phyloP scores from a whole-genome alignment of 1,140 invertebrate species.

The Vanessa atalanta region DNA sequence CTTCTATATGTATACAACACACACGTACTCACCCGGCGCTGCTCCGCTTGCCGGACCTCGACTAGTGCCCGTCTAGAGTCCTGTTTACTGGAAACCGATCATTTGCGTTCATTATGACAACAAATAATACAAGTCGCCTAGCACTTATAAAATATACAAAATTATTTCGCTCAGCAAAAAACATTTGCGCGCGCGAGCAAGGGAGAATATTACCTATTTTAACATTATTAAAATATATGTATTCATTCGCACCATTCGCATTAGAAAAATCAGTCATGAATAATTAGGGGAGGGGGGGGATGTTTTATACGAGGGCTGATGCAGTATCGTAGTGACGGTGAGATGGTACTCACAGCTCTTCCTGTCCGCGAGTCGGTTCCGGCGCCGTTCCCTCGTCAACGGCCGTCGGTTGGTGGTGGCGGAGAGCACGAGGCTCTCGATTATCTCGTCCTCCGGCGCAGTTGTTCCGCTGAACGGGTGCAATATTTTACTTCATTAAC shows the following conservation, averaged over 20 bases:
- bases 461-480: constrained; percentile 52
- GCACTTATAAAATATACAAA: neutral
- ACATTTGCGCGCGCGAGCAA: too few relatives aligned
- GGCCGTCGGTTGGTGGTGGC: constrained; percentile 58
- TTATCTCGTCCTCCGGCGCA: constrained; percentile 66
- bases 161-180: too few relatives aligned
- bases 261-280: too few relatives aligned
- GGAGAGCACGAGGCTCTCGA: constrained; percentile 65
- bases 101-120: neutral
- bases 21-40: constrained; percentile 44
- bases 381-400: constrained; percentile 48
- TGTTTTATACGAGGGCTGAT: too few relatives aligned
- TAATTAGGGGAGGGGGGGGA: too few relatives aligned
- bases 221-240: too few relatives aligned
- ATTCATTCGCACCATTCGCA: too few relatives aligned
- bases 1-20: neutral
- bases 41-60: constrained; percentile 50
- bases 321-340: too few relatives aligned
- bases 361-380: constrained; percentile 58
- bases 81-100: constrained; percentile 63
- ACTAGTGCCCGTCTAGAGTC: constrained; percentile 60
- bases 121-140: neutral
- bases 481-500: neutral
- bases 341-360: constrained; percentile 61
- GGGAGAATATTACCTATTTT: too few relatives aligned